Evolutionary conservation across 2,113 vertebrate genomes (phyloP).

Genomic region (Hucho hucho): DNA sequence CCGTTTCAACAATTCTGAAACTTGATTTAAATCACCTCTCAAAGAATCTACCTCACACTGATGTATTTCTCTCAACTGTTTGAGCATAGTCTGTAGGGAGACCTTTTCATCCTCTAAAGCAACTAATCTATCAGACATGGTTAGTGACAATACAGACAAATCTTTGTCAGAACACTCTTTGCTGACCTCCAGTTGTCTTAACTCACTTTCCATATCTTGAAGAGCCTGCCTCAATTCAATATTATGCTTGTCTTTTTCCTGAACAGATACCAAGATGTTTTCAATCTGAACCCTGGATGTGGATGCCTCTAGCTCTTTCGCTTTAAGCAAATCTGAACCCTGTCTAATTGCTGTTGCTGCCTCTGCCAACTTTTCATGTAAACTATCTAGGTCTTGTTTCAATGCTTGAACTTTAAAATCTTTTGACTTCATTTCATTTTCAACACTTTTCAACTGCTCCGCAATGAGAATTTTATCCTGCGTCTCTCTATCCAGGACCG

Average conservation of each 20-base stretch:
- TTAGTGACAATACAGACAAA: slow-evolving; percentile 45
- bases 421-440: slow-evolving; percentile 76
- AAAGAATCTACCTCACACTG: slow-evolving; percentile 54
- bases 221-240: slow-evolving; percentile 60
- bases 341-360: slow-evolving; percentile 63
- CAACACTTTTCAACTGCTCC: slow-evolving; percentile 71
- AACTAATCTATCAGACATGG: slow-evolving; percentile 45
- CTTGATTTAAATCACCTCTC: slow-evolving; percentile 49
- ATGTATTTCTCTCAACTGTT: slow-evolving; percentile 51
- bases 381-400: slow-evolving; percentile 75
- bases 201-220: slow-evolving; percentile 66
- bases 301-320: slow-evolving; percentile 56
- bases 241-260: slow-evolving; percentile 72
- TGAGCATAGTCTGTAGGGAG: slow-evolving; percentile 51
- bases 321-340: slow-evolving; percentile 69
- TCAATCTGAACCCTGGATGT: slow-evolving; percentile 72
- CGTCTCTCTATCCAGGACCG: slow-evolving; percentile 74
- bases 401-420: slow-evolving; percentile 76
- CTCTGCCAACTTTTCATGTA: slow-evolving; percentile 74
- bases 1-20: slow-evolving; percentile 42
- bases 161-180: slow-evolving; percentile 43
- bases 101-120: slow-evolving; percentile 38
- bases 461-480: slow-evolving; percentile 71
- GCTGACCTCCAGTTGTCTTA: slow-evolving; percentile 47
- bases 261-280: slow-evolving; percentile 66